phyloP scores from a whole-genome alignment of 2,797 vertebrate genomes.

The Aplochiton taeniatus region DNA sequence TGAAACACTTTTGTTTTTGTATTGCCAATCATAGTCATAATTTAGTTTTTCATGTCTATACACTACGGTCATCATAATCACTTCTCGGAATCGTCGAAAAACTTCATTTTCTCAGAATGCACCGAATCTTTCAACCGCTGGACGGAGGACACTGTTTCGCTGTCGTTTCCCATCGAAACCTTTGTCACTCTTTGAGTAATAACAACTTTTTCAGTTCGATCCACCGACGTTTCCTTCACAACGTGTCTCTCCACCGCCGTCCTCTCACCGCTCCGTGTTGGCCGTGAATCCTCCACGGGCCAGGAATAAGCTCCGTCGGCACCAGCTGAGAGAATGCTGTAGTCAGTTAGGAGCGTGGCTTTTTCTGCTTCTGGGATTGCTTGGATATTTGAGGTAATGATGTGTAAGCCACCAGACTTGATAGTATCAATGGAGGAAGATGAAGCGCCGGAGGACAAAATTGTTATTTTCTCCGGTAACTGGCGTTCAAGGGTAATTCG shows the following conservation, averaged over 20 bases:
- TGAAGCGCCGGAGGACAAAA: slow-evolving; percentile 68
- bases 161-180: slow-evolving; percentile 47
- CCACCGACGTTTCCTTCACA: slow-evolving; percentile 55
- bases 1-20: too few relatives aligned
- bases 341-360: slow-evolving; percentile 56
- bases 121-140: slow-evolving; percentile 71
- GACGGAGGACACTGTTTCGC: slow-evolving; percentile 70
- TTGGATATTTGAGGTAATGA: slow-evolving; percentile 73
- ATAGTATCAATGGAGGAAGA: slow-evolving; percentile 73
- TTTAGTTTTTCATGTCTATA: too few relatives aligned
- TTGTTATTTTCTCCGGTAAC: slow-evolving; percentile 74
- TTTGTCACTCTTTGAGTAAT: slow-evolving; percentile 69
- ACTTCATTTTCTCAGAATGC: slow-evolving; percentile 79
- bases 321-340: slow-evolving; percentile 48
- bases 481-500: slow-evolving; percentile 75
- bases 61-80: slow-evolving; percentile 32
- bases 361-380: slow-evolving; percentile 66
- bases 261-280: slow-evolving; percentile 33
- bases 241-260: slow-evolving; percentile 58
- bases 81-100: slow-evolving; percentile 71
- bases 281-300: slow-evolving; percentile 41
- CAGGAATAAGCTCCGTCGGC: slow-evolving; percentile 11
- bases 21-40: too few relatives aligned
- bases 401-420: slow-evolving; percentile 69
- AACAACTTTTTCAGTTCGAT: slow-evolving; percentile 69